phyloP scores from a whole-genome alignment of 2,888 invertebrate species.

The Cecidostiba fungosa region DNA sequence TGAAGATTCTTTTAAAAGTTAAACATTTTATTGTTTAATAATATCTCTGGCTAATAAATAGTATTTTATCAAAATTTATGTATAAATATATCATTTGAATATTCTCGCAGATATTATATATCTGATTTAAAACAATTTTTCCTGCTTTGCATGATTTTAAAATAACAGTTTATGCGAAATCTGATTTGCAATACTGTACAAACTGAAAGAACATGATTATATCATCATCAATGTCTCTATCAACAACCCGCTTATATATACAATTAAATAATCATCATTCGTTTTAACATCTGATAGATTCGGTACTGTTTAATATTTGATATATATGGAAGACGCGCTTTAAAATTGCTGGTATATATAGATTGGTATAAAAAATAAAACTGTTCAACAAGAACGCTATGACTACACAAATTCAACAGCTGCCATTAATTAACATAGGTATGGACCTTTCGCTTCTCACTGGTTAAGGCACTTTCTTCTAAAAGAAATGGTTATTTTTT shows the following conservation, averaged over 20 bases:
- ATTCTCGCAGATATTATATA: slow-evolving; percentile 19
- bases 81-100: slow-evolving; percentile 17
- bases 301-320: slow-evolving; percentile 19
- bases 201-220: slow-evolving; percentile 42
- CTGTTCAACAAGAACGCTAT: slow-evolving; percentile 37
- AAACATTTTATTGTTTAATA: slow-evolving; percentile 30
- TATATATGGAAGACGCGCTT: slow-evolving; percentile 58
- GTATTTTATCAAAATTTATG: not conserved
- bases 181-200: slow-evolving; percentile 54
- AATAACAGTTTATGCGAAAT: slow-evolving; percentile 47
- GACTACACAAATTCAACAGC: slow-evolving; percentile 51
- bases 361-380: slow-evolving; percentile 61
- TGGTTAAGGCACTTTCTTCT: slow-evolving; percentile 61
- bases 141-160: slow-evolving; percentile 16
- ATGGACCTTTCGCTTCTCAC: slow-evolving; percentile 51
- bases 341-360: slow-evolving; percentile 43
- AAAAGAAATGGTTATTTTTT: slow-evolving; percentile 38
- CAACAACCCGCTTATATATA: slow-evolving; percentile 52
- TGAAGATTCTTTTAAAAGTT: slow-evolving; percentile 26
- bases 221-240: slow-evolving; percentile 24
- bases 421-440: slow-evolving; percentile 43
- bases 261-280: slow-evolving; percentile 36
- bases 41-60: slow-evolving; percentile 6
- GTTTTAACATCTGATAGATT: slow-evolving; percentile 35
- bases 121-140: slow-evolving; percentile 38